Conservation (phyloP, 1,140 invertebrate species). For the Trichonephila clavipes region DNA sequence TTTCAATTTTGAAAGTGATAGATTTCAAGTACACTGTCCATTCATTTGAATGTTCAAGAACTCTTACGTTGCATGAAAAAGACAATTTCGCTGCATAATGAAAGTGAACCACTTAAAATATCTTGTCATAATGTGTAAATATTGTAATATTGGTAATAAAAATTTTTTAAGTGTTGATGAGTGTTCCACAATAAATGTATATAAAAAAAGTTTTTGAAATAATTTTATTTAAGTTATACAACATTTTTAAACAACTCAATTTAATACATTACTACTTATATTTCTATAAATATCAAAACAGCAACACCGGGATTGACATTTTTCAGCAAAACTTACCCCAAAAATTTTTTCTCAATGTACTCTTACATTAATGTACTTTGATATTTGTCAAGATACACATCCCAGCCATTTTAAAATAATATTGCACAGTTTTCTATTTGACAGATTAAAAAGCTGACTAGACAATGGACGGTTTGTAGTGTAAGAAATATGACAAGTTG, state of each 20-base stretch:
- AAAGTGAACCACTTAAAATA: conserved; percentile 63
- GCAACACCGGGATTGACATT: conserved; percentile 37
- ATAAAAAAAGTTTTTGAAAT: conserved; percentile 10
- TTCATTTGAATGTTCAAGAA: conserved; percentile 63
- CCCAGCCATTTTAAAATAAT: not conserved
- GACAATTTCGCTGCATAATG: conserved; percentile 2
- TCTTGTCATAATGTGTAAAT: conserved; percentile 75
- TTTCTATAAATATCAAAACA: conserved; percentile 39
- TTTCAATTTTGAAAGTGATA: conserved; percentile 40
- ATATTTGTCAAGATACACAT: conserved; percentile 1
- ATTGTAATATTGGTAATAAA: conserved; percentile 73
- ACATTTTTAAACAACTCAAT: conserved; percentile 23
- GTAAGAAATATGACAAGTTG: conserved; percentile 13
- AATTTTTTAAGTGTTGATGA: conserved; percentile 72
- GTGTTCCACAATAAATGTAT: conserved; percentile 27
- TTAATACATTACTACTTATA: conserved; percentile 27
- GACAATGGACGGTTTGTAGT: not conserved
- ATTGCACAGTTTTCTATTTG: not conserved
- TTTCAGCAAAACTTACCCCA: not conserved
- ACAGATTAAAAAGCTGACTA: conserved; percentile 23
- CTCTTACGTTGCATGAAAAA: conserved; percentile 15
- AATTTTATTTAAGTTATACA: conserved; percentile 34
- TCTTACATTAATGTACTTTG: conserved; percentile 22
- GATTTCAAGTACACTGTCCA: conserved; percentile 65
- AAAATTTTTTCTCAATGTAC: not conserved